Percentiles rank a stretch among this genome's conserved stretches.
Conservation (phyloP, 2,113 vertebrate genomes). For the Rhabdornis inornatus region DNA sequence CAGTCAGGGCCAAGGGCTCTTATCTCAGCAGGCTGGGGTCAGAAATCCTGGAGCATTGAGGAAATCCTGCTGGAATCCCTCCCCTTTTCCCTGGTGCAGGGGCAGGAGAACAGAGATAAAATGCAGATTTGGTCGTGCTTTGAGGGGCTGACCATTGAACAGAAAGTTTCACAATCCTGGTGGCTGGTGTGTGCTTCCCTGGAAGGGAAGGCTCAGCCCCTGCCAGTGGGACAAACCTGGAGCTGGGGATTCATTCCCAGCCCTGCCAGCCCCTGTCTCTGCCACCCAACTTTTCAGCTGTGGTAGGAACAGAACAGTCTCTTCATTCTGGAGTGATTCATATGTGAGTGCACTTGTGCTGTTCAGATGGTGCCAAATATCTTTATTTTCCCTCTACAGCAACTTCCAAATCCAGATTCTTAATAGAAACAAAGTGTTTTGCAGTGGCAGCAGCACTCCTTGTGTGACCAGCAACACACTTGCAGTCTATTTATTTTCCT, state of each 20-base stretch:
- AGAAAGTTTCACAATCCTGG: neutral
- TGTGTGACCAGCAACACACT: neutral
- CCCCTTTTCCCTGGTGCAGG: fast-evolving
- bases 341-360: fast-evolving
- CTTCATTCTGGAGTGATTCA: neutral
- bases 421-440: neutral
- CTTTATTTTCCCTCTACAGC: neutral
- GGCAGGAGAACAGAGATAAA: neutral
- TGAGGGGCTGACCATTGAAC: neutral
- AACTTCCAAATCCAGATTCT: neutral
- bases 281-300: neutral
- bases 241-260: neutral
- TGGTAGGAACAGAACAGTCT: neutral
- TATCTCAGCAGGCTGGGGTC: neutral
- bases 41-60: neutral
- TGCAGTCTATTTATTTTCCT: neutral
- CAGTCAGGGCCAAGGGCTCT: neutral
- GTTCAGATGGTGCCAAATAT: neutral
- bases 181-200: neutral
- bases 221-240: neutral
- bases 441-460: neutral
- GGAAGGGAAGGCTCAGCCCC: neutral
- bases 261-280: neutral
- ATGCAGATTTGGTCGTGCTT: neutral
- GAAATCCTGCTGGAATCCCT: neutral